Conservation (phyloP, 2,888 invertebrate genomes). For the Epinotia brunnichana region DNA sequence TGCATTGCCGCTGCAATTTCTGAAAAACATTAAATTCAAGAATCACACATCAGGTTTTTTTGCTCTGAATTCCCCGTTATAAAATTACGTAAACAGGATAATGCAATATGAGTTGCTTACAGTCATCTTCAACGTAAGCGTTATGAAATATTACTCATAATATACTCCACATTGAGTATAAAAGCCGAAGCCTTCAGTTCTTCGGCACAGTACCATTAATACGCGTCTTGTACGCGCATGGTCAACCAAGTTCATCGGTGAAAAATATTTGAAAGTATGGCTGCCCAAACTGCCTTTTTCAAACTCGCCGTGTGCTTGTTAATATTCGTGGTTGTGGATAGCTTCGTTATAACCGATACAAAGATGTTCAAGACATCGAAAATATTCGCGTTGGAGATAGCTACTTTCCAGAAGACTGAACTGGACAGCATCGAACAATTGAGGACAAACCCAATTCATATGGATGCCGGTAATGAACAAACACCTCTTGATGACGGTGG, state of each 20-base stretch:
- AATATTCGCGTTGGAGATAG: not conserved
- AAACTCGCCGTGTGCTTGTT: slow-evolving; percentile 40
- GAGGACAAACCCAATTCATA: slow-evolving; percentile 35
- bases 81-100: slow-evolving; percentile 17
- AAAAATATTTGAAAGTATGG: slow-evolving; percentile 35
- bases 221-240: slow-evolving; percentile 42
- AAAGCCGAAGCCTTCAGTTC: slow-evolving; percentile 1
- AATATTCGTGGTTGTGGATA: slow-evolving; percentile 23
- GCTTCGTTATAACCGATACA: slow-evolving; percentile 25
- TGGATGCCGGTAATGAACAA: slow-evolving; percentile 40
- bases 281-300: slow-evolving; percentile 29
- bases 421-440: slow-evolving; percentile 17
- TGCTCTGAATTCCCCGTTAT: not conserved
- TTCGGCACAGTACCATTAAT: slow-evolving; percentile 39
- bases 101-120: slow-evolving; percentile 15
- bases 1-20: not conserved
- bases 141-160: slow-evolving; percentile 26
- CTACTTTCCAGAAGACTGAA: slow-evolving; percentile 4
- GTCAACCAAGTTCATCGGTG: slow-evolving; percentile 24
- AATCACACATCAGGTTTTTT: not conserved
- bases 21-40: not conserved
- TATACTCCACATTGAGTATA: slow-evolving; percentile 17
- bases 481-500: not conserved
- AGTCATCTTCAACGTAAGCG: not conserved
- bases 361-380: slow-evolving; percentile 7